A percentile compares a stretch with the other conserved stretches of the same genome.
These are phyloP conservation scores for Agriopis aurantiaria DNA, from an alignment of 2,888 invertebrate species.

Conservation along the genomic window DNA sequence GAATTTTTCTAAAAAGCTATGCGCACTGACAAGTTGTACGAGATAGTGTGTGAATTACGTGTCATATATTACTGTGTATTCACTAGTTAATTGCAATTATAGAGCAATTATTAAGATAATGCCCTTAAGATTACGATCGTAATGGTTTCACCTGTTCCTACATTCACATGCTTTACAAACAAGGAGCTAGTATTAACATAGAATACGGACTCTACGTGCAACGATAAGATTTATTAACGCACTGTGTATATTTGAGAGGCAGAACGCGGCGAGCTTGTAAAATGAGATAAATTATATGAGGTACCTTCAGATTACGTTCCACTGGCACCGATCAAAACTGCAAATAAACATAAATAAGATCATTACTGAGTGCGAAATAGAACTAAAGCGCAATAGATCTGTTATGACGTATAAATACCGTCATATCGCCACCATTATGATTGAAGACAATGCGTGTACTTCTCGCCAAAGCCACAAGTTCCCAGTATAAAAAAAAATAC, in stretches of 20 bases:
- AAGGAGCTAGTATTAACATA: conserved; percentile 37
- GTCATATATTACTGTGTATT: conserved; percentile 53
- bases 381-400: conserved; percentile 46
- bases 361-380: conserved; percentile 41
- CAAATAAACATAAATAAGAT: conserved; percentile 41
- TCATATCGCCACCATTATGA: conserved; percentile 46
- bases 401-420: conserved; percentile 41
- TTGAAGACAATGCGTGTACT: conserved; percentile 47
- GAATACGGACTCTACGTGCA: conserved; percentile 31
- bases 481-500: conserved; percentile 8
- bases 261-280: conserved; percentile 20
- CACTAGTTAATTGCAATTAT: conserved; percentile 64
- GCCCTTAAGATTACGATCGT: conserved; percentile 58
- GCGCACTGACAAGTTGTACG: conserved; percentile 58
- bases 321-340: conserved; percentile 17
- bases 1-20: conserved; percentile 50
- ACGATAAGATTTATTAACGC: conserved; percentile 32
- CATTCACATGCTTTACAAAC: conserved; percentile 53
- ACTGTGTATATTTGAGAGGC: conserved; percentile 28
- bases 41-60: conserved; percentile 54
- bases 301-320: conserved; percentile 24
- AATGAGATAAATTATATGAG: conserved; percentile 30
- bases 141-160: conserved; percentile 64
- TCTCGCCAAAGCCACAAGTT: conserved; percentile 52
- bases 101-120: conserved; percentile 62